Base-by-base conservation (phyloP, 1,140 invertebrate genomes). In the Neomicropteryx cornuta region DNA sequence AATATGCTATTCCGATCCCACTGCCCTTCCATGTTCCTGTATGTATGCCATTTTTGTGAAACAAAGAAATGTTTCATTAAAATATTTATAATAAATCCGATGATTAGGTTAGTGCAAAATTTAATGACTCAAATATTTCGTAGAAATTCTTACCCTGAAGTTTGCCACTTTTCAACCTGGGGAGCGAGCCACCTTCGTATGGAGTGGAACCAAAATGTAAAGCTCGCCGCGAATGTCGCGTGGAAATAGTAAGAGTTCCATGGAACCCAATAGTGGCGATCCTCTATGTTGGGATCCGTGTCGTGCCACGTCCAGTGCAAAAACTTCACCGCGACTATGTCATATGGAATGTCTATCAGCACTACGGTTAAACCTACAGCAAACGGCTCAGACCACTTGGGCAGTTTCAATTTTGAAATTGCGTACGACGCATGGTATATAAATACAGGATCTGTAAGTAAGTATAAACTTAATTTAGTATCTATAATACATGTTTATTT, bases 231-330 rank as follows among this genome's bases (percentile, higher is more conserved):
- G 56, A 87, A 87, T 0, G 79, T 66, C 0, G 80, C 69, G 58
- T 87, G 83, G 65, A 87, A 88, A 51, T 83, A 87, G 56, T 85
- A 87, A 1, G 81, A 86, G 47, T 80, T 87, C 73, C 73, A 77
- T 2, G 74, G 74, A 1, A 86, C 83, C 75, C 77, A 83, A 59
- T 87, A 87, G 56, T 81, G 77, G 17, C 83, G 69, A 50, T 88
- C 83, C 35, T 50, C 72, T 41, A 89, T 80, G 55, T 87, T 87
- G 2, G 83, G 81, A 58, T 87, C 84, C 0, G 83, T 87, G 53
- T 87, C 83, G 53, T 89, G 84, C 83, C 83, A 88, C 1, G 79
- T 84, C 84, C 84, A 88, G 60, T 85, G 84, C 2, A 86, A 55
- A 50, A 83, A 79, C 53, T 86, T 85, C 0, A 88, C 77, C 1